These are phyloP conservation scores for Macaria notata DNA, from an alignment of 2,888 invertebrate genomes.

Conservation along the genomic window DNA sequence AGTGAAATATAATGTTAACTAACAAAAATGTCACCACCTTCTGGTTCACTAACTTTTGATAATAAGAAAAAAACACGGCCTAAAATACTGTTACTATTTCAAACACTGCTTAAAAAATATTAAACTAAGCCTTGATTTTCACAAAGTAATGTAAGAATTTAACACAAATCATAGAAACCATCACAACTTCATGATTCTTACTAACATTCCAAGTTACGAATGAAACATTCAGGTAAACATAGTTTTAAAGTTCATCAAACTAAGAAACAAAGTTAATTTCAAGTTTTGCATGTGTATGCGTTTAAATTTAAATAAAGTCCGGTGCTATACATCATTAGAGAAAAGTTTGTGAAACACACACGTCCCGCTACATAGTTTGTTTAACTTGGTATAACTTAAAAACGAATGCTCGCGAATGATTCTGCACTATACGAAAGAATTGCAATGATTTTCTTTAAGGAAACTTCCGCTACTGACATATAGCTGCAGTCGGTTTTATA, in stretches of 20 bases:
- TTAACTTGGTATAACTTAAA: conserved; percentile 53
- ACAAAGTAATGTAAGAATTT: no score
- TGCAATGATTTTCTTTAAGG: conserved; percentile 39
- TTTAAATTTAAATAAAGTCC: conserved; percentile 55
- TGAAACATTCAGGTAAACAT: conserved; percentile 40
- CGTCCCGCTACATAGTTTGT: conserved; percentile 55
- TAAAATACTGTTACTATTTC: no score
- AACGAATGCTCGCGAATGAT: conserved; percentile 47
- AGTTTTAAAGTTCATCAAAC: conserved; percentile 47
- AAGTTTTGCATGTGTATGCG: conserved; percentile 48
- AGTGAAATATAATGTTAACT: no score
- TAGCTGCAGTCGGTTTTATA: no score
- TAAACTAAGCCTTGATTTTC: no score
- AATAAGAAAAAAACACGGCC: no score
- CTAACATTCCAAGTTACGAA: conserved; percentile 34
- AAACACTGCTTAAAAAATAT: no score
- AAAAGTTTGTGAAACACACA: conserved; percentile 42
- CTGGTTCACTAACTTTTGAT: no score
- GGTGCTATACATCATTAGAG: conserved; percentile 69
- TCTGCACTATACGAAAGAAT: conserved; percentile 23
- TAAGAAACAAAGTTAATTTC: conserved; percentile 51
- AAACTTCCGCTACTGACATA: no score
- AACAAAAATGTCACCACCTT: no score
- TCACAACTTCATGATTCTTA: neutral
- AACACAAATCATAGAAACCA: no score